phyloP scores from a whole-genome alignment of 1,140 invertebrate species.

The Whitmania pigra region DNA sequence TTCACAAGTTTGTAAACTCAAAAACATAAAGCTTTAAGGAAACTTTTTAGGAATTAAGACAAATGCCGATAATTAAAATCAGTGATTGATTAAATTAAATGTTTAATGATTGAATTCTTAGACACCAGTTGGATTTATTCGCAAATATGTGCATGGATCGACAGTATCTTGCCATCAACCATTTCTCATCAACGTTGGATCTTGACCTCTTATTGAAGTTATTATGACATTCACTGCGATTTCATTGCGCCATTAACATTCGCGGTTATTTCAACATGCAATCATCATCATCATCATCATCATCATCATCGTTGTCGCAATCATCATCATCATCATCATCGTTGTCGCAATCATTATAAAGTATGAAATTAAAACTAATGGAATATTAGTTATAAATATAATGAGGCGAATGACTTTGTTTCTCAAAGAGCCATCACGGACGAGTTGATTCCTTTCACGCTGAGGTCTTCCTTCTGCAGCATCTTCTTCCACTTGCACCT shows the following conservation, averaged over 20 bases:
- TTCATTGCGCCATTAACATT: not conserved
- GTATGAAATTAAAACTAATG: too few species aligned
- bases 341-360: slow-evolving; percentile 26
- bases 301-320: slow-evolving; percentile 23
- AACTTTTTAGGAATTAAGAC: too few species aligned
- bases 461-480: slow-evolving; percentile 91
- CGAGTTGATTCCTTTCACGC: slow-evolving; percentile 75
- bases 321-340: not conserved
- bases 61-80: too few species aligned
- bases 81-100: too few species aligned
- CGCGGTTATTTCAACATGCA: not conserved
- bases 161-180: slow-evolving; percentile 90
- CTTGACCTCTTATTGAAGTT: slow-evolving; percentile 91
- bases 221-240: slow-evolving; percentile 27
- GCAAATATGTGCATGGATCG: slow-evolving; percentile 98
- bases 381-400: too few species aligned
- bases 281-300: too few species aligned
- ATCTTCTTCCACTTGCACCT: slow-evolving; percentile 96
- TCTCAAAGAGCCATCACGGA: slow-evolving; percentile 81
- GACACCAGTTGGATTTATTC: slow-evolving; percentile 93
- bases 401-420: too few species aligned
- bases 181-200: slow-evolving; percentile 76
- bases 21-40: too few species aligned
- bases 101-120: slow-evolving; percentile 27
- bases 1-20: too few species aligned